Percentiles rank a stretch among this genome's conserved stretches.
Evolutionary conservation across 2,797 vertebrate species (phyloP).

Genomic region (Danionella dracula): DNA sequence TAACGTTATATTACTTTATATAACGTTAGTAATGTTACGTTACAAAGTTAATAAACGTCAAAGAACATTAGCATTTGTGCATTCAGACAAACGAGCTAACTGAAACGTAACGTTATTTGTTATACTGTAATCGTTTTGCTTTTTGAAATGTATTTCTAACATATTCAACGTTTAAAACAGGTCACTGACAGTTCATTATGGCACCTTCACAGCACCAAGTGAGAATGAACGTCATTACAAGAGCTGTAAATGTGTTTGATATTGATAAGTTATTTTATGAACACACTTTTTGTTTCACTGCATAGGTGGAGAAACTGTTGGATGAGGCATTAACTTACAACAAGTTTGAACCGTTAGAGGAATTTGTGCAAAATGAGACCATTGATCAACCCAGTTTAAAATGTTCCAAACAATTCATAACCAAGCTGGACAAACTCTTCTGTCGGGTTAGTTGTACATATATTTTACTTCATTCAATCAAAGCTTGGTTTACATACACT

Average conservation of each 20-base stretch:
- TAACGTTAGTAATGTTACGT: no score
- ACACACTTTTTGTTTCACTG: not conserved
- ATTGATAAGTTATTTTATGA: no score
- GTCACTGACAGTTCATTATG: slow-evolving; percentile 45
- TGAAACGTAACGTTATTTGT: no score
- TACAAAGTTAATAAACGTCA: no score
- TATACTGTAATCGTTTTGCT: no score
- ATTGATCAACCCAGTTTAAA: slow-evolving; percentile 61
- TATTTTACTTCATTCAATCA: not conserved
- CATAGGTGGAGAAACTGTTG: slow-evolving; percentile 79
- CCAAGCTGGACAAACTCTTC: slow-evolving; percentile 83
- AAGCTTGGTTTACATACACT: not conserved
- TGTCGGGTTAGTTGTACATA: slow-evolving; percentile 67
- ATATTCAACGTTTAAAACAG: slow-evolving; percentile 10
- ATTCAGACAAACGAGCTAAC: no score
- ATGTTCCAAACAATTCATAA: slow-evolving; percentile 82
- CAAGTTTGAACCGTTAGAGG: slow-evolving; percentile 66
- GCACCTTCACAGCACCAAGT: slow-evolving; percentile 55
- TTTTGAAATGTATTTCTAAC: not conserved
- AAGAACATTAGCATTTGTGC: no score
- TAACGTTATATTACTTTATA: no score
- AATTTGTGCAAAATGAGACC: slow-evolving; percentile 67
- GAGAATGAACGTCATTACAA: not conserved
- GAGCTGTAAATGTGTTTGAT: no score
- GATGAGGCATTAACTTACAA: slow-evolving; percentile 73